Evolutionary conservation across 2,888 invertebrate genomes (phyloP), one percentile per base, ranked within the genome.

Genomic region (Ormia ochracea): DNA sequence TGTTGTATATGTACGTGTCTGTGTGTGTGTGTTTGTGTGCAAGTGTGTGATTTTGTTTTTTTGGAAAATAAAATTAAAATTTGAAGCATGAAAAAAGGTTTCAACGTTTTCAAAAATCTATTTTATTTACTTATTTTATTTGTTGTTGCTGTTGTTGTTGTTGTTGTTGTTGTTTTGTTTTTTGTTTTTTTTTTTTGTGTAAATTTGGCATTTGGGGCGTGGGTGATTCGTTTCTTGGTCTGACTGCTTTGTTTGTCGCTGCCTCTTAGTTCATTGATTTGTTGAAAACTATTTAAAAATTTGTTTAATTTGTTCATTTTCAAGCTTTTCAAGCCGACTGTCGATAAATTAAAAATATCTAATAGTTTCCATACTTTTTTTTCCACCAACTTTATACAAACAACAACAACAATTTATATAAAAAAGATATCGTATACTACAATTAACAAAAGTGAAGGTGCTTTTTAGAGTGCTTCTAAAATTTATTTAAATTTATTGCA

Each of bases 221-320:
- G 80, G 80, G 80, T 80, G 80, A 21, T 74, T 74, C 66, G 48
- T 56, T 74, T 38, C 54, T 26, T 48, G 38, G 26, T 38, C 9
- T 61, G 59, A 21, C 33, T 50, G 58, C 36, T 66, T 65, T 58
- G 65, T 66, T 66, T 66, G 66, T 66, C 59, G 59, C 38, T 61
- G 26, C 14, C n/a, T 28, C 23, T 45, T 28, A 43, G 28, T 61
- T 26, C 54, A 61, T 54, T 76, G 76, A 80, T 76, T 76, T 80
- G 76, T 76, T 76, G 80, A 80, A 80, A 80, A 80, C 72, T 72
- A 56, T 80, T 80, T 80, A 56, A 68, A 74, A 68, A 72, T 76
- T 80, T 76, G 61, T 66, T 80, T 72, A 76, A 76, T 80, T 80
- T 80, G 48, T 50, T 50, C 56, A 76, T 80, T 73, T 68, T n/a